Conservation (phyloP, 2,797 vertebrate species). For the Spea hammondii region DNA sequence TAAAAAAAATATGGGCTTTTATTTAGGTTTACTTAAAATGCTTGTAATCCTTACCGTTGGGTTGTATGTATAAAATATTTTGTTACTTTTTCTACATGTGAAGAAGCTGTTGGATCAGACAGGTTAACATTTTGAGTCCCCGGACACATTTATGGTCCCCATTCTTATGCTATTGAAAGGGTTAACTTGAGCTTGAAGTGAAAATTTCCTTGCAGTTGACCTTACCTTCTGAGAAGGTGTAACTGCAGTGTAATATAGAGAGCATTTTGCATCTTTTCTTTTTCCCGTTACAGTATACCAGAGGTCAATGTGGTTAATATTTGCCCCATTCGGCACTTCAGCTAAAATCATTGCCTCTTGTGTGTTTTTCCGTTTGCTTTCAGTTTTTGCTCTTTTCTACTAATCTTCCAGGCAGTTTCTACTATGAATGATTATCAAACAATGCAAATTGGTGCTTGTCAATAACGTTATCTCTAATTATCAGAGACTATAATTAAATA, state of each 20-base stretch:
- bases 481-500: too few relatives aligned
- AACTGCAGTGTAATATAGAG: neutral
- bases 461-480: too few relatives aligned
- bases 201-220: neutral
- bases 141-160: too few relatives aligned
- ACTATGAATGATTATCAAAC: slow-evolving; percentile 8
- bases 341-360: neutral
- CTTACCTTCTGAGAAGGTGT: slow-evolving; percentile 24
- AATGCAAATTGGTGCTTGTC: neutral
- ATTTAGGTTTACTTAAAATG: too few relatives aligned
- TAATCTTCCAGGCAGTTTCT: neutral
- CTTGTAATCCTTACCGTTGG: too few relatives aligned
- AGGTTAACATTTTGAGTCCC: too few relatives aligned
- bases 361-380: neutral
- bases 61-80: too few relatives aligned
- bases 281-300: slow-evolving; percentile 41
- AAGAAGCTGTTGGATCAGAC: too few relatives aligned
- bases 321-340: slow-evolving; percentile 2
- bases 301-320: slow-evolving; percentile 40
- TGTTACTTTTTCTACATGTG: too few relatives aligned
- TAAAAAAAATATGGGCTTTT: too few relatives aligned
- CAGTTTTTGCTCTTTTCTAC: neutral
- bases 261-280: slow-evolving; percentile 53
- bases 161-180: neutral
- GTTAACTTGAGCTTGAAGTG: slow-evolving; percentile 21